Percentiles rank a stretch among this genome's conserved stretches.
Conservation (phyloP, 2,888 invertebrate genomes). For the Oligia latruncula region DNA sequence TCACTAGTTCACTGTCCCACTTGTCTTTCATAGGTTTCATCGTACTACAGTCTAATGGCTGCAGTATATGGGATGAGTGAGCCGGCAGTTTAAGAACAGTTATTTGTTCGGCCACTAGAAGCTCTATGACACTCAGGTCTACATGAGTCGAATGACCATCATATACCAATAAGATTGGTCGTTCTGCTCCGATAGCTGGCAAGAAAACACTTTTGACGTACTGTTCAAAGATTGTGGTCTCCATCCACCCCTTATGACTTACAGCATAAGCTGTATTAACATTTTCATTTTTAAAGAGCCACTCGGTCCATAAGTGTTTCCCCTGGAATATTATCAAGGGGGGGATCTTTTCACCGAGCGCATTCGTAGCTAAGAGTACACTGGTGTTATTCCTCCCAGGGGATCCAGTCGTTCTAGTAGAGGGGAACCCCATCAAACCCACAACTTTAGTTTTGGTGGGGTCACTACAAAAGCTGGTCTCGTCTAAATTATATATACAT, state of each 20-base stretch:
- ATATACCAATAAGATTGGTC: no score
- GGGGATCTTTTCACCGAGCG: background rate
- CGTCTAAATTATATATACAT: background rate
- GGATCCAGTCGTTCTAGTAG: conserved; percentile 39
- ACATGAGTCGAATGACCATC: no score
- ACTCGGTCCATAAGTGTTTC: conserved; percentile 11
- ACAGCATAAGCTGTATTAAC: conserved; percentile 14
- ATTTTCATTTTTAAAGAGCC: conserved; percentile 9
- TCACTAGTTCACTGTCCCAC: no score
- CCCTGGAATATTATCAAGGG: conserved; percentile 7
- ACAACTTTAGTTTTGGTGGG: conserved; percentile 29
- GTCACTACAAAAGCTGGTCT: no score
- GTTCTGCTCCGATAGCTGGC: no score
- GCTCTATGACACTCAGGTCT: no score
- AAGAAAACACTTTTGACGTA: no score
- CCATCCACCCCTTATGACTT: conserved; percentile 6
- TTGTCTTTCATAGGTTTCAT: no score
- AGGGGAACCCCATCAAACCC: conserved; percentile 34
- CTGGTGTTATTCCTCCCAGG: conserved; percentile 21
- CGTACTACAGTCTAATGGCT: no score
- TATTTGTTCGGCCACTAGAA: no score
- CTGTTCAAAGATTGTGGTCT: conserved; percentile 6
- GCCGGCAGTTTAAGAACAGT: no score
- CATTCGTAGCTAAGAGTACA: conserved; percentile 6
- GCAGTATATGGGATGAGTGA: no score